phyloP scores from a whole-genome alignment of 2,113 vertebrate genomes.

The Centrocercus urophasianus region DNA sequence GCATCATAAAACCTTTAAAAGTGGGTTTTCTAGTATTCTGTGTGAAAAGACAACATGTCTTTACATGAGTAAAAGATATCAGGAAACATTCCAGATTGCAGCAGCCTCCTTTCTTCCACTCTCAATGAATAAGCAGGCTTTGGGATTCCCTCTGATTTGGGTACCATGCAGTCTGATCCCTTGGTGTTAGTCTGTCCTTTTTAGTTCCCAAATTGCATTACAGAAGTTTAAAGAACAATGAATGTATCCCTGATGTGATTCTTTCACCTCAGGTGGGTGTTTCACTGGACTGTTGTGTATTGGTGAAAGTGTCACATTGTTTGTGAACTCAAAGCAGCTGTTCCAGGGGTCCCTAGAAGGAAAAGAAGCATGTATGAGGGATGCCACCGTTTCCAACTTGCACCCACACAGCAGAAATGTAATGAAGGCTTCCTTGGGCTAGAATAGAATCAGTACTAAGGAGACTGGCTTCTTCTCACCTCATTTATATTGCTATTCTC shows the following conservation, averaged over 20 bases:
- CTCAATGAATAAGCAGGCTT: background rate
- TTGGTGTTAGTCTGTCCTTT: background rate
- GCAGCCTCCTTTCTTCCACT: background rate
- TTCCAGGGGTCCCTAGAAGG: background rate
- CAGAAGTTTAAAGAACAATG: background rate
- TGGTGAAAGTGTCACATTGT: background rate
- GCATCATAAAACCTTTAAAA: background rate
- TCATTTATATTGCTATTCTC: background rate
- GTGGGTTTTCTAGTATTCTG: background rate
- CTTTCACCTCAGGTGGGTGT: background rate
- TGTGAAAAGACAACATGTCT: background rate
- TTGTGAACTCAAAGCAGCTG: background rate
- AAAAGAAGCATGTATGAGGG: background rate
- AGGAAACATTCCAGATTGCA: background rate
- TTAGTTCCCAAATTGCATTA: background rate
- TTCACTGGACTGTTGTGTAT: background rate
- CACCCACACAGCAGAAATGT: background rate
- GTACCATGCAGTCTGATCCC: background rate
- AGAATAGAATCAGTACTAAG: background rate
- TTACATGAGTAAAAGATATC: background rate
- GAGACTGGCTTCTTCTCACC: background rate
- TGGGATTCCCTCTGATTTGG: background rate
- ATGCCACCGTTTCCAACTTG: background rate
- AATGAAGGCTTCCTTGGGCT: background rate
- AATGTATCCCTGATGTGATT: background rate